These are phyloP conservation scores for Pachypanchax playfairii DNA, from an alignment of 2,113 vertebrate species.

Conservation along the genomic window DNA sequence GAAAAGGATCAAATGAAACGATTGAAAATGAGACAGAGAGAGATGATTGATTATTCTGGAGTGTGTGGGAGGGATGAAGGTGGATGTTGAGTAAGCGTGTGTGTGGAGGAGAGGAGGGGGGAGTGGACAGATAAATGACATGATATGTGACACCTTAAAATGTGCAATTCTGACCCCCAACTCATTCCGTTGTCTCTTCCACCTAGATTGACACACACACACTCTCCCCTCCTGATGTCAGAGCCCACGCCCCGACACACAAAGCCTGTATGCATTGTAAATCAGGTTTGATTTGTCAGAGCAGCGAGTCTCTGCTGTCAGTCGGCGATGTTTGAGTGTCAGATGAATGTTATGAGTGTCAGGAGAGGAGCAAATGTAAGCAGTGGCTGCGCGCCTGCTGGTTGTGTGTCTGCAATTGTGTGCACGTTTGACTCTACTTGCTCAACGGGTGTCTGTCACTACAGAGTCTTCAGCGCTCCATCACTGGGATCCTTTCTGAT, in stretches of 20 bases:
- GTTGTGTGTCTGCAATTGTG: neutral
- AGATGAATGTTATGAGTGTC: slow-evolving; percentile 68
- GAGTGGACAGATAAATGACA: slow-evolving; percentile 54
- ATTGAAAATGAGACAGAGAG: slow-evolving; percentile 31
- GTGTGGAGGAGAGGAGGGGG: neutral
- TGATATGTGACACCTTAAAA: slow-evolving; percentile 63
- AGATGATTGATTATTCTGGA: slow-evolving; percentile 57
- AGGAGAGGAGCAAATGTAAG: slow-evolving; percentile 49
- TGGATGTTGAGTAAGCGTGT: slow-evolving; percentile 7
- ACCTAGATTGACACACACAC: slow-evolving; percentile 37
- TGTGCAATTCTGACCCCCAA: slow-evolving; percentile 69
- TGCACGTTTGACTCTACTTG: slow-evolving; percentile 54
- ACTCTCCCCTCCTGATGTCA: slow-evolving; percentile 1
- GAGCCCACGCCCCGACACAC: slow-evolving; percentile 12
- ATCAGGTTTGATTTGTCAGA: slow-evolving; percentile 76
- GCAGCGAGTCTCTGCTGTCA: slow-evolving; percentile 69
- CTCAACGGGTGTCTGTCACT: slow-evolving; percentile 55
- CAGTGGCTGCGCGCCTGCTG: slow-evolving; percentile 31
- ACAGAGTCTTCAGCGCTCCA: slow-evolving; percentile 40
- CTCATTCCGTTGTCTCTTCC: slow-evolving; percentile 44
- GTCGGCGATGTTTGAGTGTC: slow-evolving; percentile 64
- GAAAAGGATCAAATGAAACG: slow-evolving; percentile 28
- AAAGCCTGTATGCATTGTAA: slow-evolving; percentile 58
- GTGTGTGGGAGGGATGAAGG: slow-evolving; percentile 27
- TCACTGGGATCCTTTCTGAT: slow-evolving; percentile 43